Base-by-base conservation (phyloP, 2,113 vertebrate species). In the Dolichotis patagonum region DNA sequence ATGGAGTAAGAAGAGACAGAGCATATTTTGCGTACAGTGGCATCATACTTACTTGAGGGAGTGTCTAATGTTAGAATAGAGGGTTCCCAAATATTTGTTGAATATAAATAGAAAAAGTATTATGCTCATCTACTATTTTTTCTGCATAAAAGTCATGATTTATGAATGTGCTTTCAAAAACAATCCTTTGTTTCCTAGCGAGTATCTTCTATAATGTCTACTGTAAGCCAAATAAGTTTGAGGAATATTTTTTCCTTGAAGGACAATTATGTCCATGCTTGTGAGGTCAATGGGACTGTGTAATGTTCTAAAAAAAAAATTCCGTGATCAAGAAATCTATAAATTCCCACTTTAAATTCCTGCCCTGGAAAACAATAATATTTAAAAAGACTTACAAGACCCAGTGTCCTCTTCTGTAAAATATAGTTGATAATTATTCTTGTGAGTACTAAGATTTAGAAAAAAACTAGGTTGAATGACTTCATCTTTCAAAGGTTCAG, bases 1-100 rank as follows among this genome's bases (percentile, higher is more conserved):
- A 5, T 30, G 7, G 3, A 16, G 7, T 43, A 32, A 89, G 1
- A 13, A 6, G 2, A 24, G 12, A 0, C 0, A 20, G 1, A 0
- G 13, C 12, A 38, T 24, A 4, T 0, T 65, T 12, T n/a, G 26
- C 13, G 0, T 11, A 17, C 2, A 24, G n/a, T 7, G 5, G 2
- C 0, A 12, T 32, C 3, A 56, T 6, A 38, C 10, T 58, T 43
- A 14, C n/a, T 28, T 56, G 22, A 38, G 54, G 5, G 7, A 28
- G 14, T 26, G 1, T 5, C 63, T 85, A 56, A 24, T n/a, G 12
- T 6, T 49, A 7, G n/a, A 46, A n/a, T 67, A 54, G 3, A 6
- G 38, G 2, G 1, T 52, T 67, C 10, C 14, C 46, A 86, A 92
- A 62, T 52, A 52, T 65, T 16, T 65, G 2, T 58, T 26, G 38